Conservation (phyloP, 2,888 invertebrate genomes). For the Tenodera sinensis region DNA sequence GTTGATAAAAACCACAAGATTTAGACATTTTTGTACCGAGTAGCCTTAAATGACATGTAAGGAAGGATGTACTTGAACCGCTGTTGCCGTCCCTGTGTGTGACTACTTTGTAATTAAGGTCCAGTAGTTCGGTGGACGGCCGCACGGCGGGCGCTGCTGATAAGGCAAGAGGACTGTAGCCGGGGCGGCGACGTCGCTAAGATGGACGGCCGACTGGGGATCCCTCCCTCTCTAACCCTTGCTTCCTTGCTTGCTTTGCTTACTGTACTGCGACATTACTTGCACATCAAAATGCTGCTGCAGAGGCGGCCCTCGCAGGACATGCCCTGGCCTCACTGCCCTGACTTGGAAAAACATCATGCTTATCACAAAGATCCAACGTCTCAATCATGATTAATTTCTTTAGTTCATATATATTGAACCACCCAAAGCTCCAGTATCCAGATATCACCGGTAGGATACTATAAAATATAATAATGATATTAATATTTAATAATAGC, state of each 20-base stretch:
- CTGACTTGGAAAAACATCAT: too few species aligned
- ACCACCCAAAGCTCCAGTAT: too few species aligned
- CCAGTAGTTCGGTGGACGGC: conserved; percentile 25
- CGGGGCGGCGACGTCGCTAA: conserved; percentile 21
- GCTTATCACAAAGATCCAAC: too few species aligned
- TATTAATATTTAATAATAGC: too few species aligned
- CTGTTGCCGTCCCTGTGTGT: not conserved
- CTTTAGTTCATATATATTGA: too few species aligned
- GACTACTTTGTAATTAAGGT: conserved; percentile 27
- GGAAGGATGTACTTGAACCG: not conserved
- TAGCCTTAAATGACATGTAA: not conserved
- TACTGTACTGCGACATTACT: not conserved
- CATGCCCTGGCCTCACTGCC: not conserved
- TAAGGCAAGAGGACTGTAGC: not conserved
- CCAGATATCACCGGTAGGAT: too few species aligned
- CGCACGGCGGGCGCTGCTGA: conserved; percentile 16
- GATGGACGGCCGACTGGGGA: conserved; percentile 32
- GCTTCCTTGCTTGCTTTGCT: too few species aligned
- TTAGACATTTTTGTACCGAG: too few species aligned
- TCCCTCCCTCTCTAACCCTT: conserved; percentile 20
- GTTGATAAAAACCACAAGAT: too few species aligned
- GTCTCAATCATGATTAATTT: too few species aligned
- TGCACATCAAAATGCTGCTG: not conserved
- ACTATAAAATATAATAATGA: too few species aligned
- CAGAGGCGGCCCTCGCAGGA: not conserved